Percentiles rank a stretch among this genome's conserved stretches.
These are phyloP conservation scores for Syrrhaptes paradoxus DNA, from an alignment of 2,113 vertebrate genomes.

Conservation along the genomic window DNA sequence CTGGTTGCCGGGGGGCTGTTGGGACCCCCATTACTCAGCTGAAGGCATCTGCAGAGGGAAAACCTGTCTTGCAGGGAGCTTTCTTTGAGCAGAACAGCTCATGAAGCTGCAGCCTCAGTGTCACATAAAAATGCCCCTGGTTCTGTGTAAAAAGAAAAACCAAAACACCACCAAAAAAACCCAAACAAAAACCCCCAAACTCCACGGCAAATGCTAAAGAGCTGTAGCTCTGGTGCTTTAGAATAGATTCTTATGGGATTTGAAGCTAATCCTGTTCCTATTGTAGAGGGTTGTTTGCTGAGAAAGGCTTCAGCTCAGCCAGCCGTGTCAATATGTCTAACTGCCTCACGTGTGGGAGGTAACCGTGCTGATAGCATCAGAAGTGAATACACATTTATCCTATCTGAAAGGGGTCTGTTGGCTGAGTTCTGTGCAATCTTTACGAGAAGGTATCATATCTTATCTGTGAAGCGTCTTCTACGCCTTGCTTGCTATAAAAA, in stretches of 20 bases:
- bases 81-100: not conserved
- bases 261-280: not conserved
- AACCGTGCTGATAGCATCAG: not conserved
- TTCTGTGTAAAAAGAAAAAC: not conserved
- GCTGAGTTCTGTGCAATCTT: not conserved
- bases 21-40: not conserved
- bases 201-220: not conserved
- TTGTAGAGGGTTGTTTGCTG: not conserved
- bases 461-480: not conserved
- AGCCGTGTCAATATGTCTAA: not conserved
- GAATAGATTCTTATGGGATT: not conserved
- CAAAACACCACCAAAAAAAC: not conserved
- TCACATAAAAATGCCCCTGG: not conserved
- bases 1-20: not conserved
- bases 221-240: not conserved
- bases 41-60: not conserved
- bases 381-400: not conserved
- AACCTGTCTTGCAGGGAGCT: not conserved
- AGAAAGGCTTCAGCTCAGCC: not conserved
- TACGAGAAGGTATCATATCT: not conserved
- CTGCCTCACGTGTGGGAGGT: not conserved
- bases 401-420: not conserved
- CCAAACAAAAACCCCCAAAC: not conserved
- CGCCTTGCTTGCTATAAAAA: not conserved
- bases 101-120: not conserved